Evolutionary conservation across 1,140 invertebrate genomes (phyloP).

Genomic region (Acromyrmex echinatior): DNA sequence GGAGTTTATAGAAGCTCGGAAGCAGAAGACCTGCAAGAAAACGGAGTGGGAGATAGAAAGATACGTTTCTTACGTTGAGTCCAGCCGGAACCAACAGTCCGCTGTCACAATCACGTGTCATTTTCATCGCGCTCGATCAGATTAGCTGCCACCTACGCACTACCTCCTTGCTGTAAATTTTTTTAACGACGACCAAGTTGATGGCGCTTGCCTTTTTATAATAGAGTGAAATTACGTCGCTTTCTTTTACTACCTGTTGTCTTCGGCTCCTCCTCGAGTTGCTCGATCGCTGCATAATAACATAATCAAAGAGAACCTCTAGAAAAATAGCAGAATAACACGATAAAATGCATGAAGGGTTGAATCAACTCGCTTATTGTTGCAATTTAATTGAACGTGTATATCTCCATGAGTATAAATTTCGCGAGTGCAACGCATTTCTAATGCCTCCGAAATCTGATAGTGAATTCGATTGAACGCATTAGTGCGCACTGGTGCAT

Average conservation of each 20-base stretch:
- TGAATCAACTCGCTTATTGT: neutral
- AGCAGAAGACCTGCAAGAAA: slow-evolving; percentile 20
- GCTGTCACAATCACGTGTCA: neutral
- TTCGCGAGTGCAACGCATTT: neutral
- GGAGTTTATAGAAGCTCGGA: slow-evolving; percentile 58
- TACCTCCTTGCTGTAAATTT: neutral
- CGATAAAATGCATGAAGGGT: neutral
- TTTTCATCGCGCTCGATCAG: slow-evolving; percentile 34
- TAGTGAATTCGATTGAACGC: no score
- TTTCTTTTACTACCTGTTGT: neutral
- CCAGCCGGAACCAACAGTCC: neutral
- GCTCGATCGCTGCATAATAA: neutral
- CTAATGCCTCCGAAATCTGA: neutral
- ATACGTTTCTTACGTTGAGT: neutral
- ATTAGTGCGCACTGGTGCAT: no score
- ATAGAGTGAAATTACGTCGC: slow-evolving; percentile 18
- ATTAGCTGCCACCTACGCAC: neutral
- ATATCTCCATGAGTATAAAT: neutral
- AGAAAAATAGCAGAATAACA: neutral
- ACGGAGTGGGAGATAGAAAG: slow-evolving; percentile 14
- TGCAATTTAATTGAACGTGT: slow-evolving; percentile 7
- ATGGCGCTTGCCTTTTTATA: neutral
- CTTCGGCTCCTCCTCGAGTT: neutral
- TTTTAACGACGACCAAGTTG: slow-evolving; percentile 4
- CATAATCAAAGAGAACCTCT: neutral